Evolutionary conservation across 2,113 vertebrate genomes (phyloP), one percentile per base, ranked within the genome.

Genomic region (Nibea coibor): DNA sequence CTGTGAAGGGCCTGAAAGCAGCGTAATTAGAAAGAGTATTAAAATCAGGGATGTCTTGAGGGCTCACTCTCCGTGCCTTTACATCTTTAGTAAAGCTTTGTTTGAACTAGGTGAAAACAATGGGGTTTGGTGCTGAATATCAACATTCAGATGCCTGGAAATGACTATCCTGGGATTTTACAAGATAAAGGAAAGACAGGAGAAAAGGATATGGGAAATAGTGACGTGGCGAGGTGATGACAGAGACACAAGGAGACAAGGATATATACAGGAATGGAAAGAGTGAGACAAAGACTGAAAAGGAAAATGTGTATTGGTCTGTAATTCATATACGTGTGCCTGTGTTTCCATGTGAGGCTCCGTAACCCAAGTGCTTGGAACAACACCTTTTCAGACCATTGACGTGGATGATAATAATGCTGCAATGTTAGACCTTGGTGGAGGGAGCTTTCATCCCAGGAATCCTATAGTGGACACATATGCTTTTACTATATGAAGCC

Each of bases 401-500:
- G 89, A 89, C 58, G 59, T 77, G 62, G 51, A 82, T 26, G 71
- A 88, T 89, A 89, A 92, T 84, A 90, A 75, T 67, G 10, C 31
- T 81, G 83, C 75, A 85, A 84, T 42, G 16, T 87, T 87, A 82
- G 79, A 87, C 69, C 48, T 47, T 28, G 22, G 39, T 20, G 43
- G 64, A 71, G 69, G 54, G 43, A 42, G 65, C 87, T 87, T 92
- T 87, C 76, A 90, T 89, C 86, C 81, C 83, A 69, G 86, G 78
- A 83, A 90, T 74, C 81, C 80, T 82, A 79, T 77, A 75, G 74
- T 75, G 83, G 79, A 83, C 87, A 92, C 90, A 93, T 88, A 14
- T 92, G 91, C 85, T 93, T 90, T 86, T 82, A 86, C 77, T 88
- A 81, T 82, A 82, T 4, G 14, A 31, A 59, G 68, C 72, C 92